phyloP scores from a whole-genome alignment of 1,140 invertebrate genomes.

The Myzus persicae region DNA sequence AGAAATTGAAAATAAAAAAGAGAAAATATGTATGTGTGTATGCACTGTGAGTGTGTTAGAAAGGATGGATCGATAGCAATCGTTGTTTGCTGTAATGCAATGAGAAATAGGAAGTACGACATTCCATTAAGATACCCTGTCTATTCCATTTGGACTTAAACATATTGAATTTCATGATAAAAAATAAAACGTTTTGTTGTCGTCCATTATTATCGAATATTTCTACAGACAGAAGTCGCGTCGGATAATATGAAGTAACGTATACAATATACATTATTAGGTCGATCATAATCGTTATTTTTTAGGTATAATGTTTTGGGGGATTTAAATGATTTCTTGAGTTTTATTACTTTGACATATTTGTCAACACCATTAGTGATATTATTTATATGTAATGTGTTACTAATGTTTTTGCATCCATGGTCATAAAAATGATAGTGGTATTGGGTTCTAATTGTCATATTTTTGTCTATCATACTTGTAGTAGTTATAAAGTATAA shows the following conservation, averaged over 20 bases:
- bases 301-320: not conserved
- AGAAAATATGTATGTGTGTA: not conserved
- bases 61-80: not conserved
- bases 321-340: not conserved
- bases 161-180: constrained; percentile 1
- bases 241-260: not conserved
- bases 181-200: not conserved
- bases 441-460: not conserved
- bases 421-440: not conserved
- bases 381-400: constrained; percentile 17
- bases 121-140: not conserved
- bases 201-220: too few species aligned
- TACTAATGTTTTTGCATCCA: not conserved
- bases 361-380: constrained; percentile 33
- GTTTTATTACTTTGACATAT: not conserved
- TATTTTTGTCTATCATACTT: not conserved
- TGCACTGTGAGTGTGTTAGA: not conserved
- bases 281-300: not conserved
- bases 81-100: constrained; percentile 17
- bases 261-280: not conserved
- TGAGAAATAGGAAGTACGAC: not conserved
- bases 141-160: not conserved
- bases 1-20: not conserved
- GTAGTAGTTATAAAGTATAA: not conserved
- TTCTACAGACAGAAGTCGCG: not conserved